These are phyloP conservation scores for Anoura caudifer DNA, from an alignment of 2,113 vertebrate genomes.

Conservation along the genomic window DNA sequence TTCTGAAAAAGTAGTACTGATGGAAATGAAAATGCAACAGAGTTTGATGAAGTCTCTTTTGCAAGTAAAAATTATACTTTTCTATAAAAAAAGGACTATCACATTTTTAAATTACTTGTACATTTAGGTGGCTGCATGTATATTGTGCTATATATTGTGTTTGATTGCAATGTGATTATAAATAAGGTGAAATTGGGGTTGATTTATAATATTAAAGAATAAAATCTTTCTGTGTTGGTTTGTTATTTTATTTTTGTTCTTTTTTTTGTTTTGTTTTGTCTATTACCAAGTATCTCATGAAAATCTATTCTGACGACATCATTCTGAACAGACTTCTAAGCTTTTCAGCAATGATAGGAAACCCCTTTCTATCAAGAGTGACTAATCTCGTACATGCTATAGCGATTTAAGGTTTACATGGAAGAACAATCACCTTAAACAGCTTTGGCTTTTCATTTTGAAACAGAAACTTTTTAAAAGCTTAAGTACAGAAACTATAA, in stretches of 20 bases:
- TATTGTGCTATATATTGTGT: not conserved
- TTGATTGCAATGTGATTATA: not conserved
- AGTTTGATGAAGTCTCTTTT: not conserved
- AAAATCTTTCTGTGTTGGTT: not conserved
- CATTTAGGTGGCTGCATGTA: not conserved
- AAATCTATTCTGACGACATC: conserved; percentile 32
- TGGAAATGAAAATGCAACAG: not conserved
- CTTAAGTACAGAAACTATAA: not conserved
- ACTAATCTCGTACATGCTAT: not conserved
- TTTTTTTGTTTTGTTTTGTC: not conserved
- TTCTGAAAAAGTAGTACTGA: not conserved
- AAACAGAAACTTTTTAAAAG: conserved; percentile 30
- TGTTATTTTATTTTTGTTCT: not conserved
- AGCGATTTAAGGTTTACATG: not conserved
- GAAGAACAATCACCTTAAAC: not conserved
- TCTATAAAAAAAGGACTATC: not conserved
- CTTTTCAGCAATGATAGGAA: conserved; percentile 9
- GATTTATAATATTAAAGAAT: not conserved
- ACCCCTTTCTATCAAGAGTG: not conserved
- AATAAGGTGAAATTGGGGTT: not conserved
- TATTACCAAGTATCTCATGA: not conserved
- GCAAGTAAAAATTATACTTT: not conserved
- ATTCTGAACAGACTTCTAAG: conserved; percentile 12
- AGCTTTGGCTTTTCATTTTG: conserved; percentile 28
- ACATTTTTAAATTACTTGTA: not conserved